These are phyloP conservation scores for Apodemia zela DNA, from an alignment of 2,888 invertebrate species.

Conservation along the genomic window DNA sequence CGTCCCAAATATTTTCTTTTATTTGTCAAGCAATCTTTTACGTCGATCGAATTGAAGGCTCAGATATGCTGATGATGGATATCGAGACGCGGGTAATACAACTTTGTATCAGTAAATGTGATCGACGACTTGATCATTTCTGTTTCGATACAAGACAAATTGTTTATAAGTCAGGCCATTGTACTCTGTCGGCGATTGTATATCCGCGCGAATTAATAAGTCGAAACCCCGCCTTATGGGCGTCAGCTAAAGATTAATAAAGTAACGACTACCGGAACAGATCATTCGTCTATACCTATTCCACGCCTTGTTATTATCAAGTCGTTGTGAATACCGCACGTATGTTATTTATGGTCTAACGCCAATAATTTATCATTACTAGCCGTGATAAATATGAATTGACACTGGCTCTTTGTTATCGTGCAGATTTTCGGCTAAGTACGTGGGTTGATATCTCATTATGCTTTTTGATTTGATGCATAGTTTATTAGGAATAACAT, in stretches of 20 bases:
- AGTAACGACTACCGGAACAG: constrained; percentile 63
- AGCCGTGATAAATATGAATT: not conserved
- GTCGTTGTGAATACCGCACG: constrained; percentile 47
- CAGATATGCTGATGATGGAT: constrained; percentile 37
- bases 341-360: constrained; percentile 25
- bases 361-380: constrained; percentile 4
- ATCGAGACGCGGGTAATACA: constrained; percentile 27
- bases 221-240: constrained; percentile 68
- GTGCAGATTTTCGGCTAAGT: not conserved
- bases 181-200: constrained; percentile 59
- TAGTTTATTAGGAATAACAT: not conserved
- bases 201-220: constrained; percentile 73
- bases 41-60: constrained; percentile 28
- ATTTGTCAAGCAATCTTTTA: constrained; percentile 37
- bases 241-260: constrained; percentile 74
- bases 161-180: constrained; percentile 41
- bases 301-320: constrained; percentile 48
- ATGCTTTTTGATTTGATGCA: not conserved
- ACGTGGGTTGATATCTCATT: constrained; percentile 8
- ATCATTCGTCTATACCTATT: constrained; percentile 25
- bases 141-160: constrained; percentile 40
- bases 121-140: constrained; percentile 36
- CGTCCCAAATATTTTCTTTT: constrained; percentile 25
- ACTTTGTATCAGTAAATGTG: constrained; percentile 33
- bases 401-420: constrained; percentile 10